These are phyloP conservation scores for Megaptera novaeangliae DNA, from an alignment of 2,113 vertebrate genomes.

Conservation along the genomic window DNA sequence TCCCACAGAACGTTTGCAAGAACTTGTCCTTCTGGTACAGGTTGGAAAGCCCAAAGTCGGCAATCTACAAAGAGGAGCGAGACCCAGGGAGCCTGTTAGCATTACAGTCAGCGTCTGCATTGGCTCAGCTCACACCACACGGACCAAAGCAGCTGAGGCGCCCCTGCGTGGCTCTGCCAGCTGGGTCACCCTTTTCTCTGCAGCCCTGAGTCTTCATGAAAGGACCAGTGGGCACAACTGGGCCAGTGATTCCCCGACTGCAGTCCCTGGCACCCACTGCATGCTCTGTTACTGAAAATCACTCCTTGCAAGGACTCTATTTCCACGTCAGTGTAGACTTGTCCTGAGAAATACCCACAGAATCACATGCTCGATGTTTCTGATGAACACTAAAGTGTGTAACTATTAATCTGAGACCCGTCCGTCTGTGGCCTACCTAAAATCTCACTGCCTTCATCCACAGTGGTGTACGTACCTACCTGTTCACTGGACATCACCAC, in stretches of 20 bases:
- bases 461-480: rapidly evolving
- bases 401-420: neutral
- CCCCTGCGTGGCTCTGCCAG: rapidly evolving
- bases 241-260: neutral
- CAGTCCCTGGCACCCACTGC: neutral
- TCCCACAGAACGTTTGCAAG: conserved; percentile 97
- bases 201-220: neutral
- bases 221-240: neutral
- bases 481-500: rapidly evolving
- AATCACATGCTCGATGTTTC: neutral
- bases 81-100: neutral
- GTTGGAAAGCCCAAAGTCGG: conserved; percentile 98
- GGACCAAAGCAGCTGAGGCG: neutral
- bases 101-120: rapidly evolving
- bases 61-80: conserved; percentile 86
- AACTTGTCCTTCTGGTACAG: conserved; percentile 97
- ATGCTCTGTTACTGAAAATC: neutral
- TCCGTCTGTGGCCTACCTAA: neutral
- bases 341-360: neutral
- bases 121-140: neutral
- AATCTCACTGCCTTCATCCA: no score
- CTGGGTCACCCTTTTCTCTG: neutral
- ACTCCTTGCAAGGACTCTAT: neutral
- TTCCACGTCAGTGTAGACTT: neutral
- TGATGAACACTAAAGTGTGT: neutral